phyloP scores from a whole-genome alignment of 2,797 vertebrate species.

The Sebastolobus altivelis region DNA sequence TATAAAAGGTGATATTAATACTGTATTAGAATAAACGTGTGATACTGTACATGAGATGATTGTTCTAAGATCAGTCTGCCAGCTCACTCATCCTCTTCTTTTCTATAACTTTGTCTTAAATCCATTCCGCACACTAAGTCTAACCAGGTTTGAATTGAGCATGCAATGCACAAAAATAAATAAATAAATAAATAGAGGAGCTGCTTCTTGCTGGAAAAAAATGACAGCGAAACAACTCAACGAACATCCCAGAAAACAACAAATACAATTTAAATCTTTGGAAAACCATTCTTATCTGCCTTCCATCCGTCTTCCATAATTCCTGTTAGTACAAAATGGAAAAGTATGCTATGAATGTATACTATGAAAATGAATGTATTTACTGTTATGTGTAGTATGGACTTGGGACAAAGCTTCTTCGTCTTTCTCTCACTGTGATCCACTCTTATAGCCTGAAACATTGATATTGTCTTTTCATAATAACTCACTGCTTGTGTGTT shows the following conservation, averaged over 20 bases:
- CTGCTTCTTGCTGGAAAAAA: too few relatives aligned
- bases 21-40: background rate
- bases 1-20: background rate
- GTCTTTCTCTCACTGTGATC: background rate
- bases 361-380: background rate
- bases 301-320: too few relatives aligned
- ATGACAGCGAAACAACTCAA: too few relatives aligned
- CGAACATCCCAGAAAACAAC: too few relatives aligned
- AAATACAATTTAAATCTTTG: too few relatives aligned
- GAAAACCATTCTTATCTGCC: too few relatives aligned
- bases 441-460: background rate
- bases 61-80: too few relatives aligned
- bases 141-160: background rate
- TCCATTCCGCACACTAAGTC: background rate
- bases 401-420: too few relatives aligned
- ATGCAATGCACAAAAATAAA: too few relatives aligned
- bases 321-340: too few relatives aligned
- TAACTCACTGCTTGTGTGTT: slow-evolving; percentile 21
- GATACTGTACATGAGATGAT: accelerated
- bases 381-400: background rate
- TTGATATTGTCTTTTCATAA: background rate
- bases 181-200: too few relatives aligned
- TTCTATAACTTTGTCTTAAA: too few relatives aligned
- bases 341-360: background rate
- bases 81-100: background rate